Evolutionary conservation across 1,140 invertebrate genomes (phyloP), one percentile per base, ranked within the genome.

Genomic region (Saccostrea echinata): DNA sequence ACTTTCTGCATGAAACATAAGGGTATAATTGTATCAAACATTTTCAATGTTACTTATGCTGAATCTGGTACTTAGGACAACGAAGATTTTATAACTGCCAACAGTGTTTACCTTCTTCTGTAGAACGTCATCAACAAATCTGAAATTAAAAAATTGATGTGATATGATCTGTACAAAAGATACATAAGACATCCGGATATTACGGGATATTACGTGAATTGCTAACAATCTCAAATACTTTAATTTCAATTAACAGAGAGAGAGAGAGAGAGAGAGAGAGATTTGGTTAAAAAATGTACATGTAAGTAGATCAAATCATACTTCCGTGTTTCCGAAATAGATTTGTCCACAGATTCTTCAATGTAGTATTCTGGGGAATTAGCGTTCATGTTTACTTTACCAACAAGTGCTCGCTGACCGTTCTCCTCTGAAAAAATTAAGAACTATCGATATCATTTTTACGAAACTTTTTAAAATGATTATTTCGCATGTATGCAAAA

Each of bases 361-460:
- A 95, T 93, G 92, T 97, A 97, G 91, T 95, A 96, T 18, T 95
- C 94, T 3, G 96, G 96, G 83, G 95, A 95, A 88, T 96, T 95
- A 84, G 93, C 92, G 92, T 98, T 97, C 97, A 98, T 98, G 94
- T 97, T 98, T 8, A 98, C 96, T 96, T 98, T 98, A 0, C 98
- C 98, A 76, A 98, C 95, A n/a, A 98, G 96, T 24, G 97, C 97
- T 90, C 98, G 96, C 94, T 98, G 98, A 2, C 97, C 97, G 55
- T 86, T 76, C 90, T 96, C 84, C 0, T 91, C 1, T 86, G 43
- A 84, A 55, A 80, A 43, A 43, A 43, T 43, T 43, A 43, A 6
- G 43, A 43, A 43, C 4, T 9, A 43, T 6, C 43, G 43, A 43
- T 43, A 43, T 43, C 6, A 43, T 43, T 43, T 43, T 43, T 43